Evolutionary conservation across 2,113 vertebrate species (phyloP).

Genomic region (Eptesicus fuscus): DNA sequence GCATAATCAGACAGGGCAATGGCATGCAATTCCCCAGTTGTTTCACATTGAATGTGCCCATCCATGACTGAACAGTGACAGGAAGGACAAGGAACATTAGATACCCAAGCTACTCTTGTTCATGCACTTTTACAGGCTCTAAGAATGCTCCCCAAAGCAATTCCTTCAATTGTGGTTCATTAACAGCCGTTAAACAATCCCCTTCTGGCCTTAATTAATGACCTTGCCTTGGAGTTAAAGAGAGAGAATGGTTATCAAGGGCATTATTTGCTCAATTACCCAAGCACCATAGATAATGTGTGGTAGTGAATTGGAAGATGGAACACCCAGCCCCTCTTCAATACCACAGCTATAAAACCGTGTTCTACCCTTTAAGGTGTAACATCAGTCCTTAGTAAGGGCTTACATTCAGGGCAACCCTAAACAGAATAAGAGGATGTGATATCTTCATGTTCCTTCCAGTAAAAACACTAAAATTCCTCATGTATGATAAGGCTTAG

Average conservation of each 20-base stretch:
- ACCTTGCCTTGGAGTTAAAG: conserved; percentile 73
- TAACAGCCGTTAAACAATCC: conserved; percentile 75
- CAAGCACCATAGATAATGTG: conserved; percentile 74
- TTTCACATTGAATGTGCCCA: background rate
- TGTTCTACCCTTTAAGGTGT: conserved; percentile 15
- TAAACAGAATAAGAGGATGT: background rate
- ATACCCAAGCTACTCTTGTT: background rate
- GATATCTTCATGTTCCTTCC: background rate
- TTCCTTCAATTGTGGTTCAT: conserved; percentile 77
- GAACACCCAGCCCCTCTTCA: conserved; percentile 40
- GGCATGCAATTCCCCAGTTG: background rate
- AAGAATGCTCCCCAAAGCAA: conserved; percentile 57
- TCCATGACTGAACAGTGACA: background rate
- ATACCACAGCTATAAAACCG: conserved; percentile 8
- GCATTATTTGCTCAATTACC: conserved; percentile 82
- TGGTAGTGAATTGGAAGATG: conserved; percentile 67
- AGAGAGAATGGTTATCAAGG: conserved; percentile 73
- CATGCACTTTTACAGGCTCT: conserved; percentile 39
- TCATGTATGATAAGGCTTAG: background rate
- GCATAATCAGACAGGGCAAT: background rate
- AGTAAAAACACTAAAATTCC: background rate
- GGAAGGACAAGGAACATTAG: conserved; percentile 3
- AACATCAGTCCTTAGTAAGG: background rate
- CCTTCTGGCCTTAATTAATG: conserved; percentile 83
- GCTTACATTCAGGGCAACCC: background rate